phyloP scores from a whole-genome alignment of 2,797 vertebrate genomes.

The Coilia nasus region DNA sequence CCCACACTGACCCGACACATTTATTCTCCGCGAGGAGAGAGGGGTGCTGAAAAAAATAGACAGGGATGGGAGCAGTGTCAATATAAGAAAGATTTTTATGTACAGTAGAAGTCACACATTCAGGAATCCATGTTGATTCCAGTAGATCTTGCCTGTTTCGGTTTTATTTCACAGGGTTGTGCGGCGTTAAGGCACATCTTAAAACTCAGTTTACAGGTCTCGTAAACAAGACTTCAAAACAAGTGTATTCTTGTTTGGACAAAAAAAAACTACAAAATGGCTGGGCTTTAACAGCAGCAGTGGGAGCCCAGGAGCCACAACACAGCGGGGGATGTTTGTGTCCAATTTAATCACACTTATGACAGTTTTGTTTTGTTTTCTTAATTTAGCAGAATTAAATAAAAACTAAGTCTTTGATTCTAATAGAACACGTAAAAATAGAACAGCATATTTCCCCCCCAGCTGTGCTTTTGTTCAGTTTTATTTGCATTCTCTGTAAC shows the following conservation, averaged over 20 bases:
- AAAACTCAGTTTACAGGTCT: neutral
- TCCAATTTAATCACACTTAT: neutral
- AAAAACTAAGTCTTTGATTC: neutral
- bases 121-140: neutral
- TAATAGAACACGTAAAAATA: neutral
- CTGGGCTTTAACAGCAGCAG: neutral
- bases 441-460: neutral
- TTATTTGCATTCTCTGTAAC: neutral
- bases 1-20: neutral
- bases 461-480: neutral
- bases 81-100: neutral
- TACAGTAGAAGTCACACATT: neutral
- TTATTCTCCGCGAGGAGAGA: neutral
- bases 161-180: neutral
- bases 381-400: neutral
- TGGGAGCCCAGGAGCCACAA: neutral
- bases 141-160: neutral
- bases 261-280: neutral
- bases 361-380: slow-evolving; percentile 3
- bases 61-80: neutral
- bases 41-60: neutral
- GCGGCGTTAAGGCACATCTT: neutral
- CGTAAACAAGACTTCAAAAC: neutral
- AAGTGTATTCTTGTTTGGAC: neutral
- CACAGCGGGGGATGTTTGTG: neutral